These are phyloP conservation scores for Habrosyne pyritoides DNA, from an alignment of 2,888 invertebrate genomes.

Conservation along the genomic window DNA sequence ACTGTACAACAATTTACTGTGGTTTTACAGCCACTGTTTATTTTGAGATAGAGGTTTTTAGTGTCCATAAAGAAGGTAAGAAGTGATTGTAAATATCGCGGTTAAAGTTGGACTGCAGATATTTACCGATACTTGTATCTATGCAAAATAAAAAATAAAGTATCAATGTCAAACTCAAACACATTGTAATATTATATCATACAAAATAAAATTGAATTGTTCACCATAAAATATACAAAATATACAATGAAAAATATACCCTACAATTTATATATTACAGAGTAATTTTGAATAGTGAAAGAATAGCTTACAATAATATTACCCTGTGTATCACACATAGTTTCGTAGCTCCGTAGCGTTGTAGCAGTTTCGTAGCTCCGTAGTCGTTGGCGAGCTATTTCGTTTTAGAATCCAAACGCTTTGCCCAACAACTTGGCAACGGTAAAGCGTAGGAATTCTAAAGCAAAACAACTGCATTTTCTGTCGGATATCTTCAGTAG, in stretches of 20 bases:
- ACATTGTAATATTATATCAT: neutral
- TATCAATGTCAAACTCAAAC: too few species aligned
- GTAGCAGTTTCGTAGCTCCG: constrained; percentile 24
- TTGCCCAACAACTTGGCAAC: constrained; percentile 89
- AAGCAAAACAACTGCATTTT: constrained; percentile 84
- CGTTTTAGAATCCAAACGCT: constrained; percentile 98
- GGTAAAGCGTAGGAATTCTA: constrained; percentile 99
- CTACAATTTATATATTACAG: too few species aligned
- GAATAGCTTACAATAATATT: too few species aligned
- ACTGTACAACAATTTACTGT: neutral
- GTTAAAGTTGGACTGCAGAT: neutral
- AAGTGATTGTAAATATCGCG: neutral
- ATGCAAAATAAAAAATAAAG: neutral
- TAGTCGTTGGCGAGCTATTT: constrained; percentile 69
- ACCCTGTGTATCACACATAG: constrained; percentile 23
- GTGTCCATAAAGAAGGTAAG: constrained; percentile 1
- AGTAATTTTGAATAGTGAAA: too few species aligned
- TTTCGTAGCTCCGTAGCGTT: constrained; percentile 20
- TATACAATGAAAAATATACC: too few species aligned
- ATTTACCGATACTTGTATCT: constrained; percentile 10
- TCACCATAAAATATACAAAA: too few species aligned
- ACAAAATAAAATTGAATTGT: too few species aligned
- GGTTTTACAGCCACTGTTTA: constrained; percentile 3
- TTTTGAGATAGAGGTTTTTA: constrained; percentile 4
- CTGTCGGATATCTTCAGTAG: constrained; percentile 35